A percentile compares a stretch with the other conserved stretches of the same genome.
Evolutionary conservation across 1,140 invertebrate species (phyloP).

Genomic region (Drosophila parabipectinata): DNA sequence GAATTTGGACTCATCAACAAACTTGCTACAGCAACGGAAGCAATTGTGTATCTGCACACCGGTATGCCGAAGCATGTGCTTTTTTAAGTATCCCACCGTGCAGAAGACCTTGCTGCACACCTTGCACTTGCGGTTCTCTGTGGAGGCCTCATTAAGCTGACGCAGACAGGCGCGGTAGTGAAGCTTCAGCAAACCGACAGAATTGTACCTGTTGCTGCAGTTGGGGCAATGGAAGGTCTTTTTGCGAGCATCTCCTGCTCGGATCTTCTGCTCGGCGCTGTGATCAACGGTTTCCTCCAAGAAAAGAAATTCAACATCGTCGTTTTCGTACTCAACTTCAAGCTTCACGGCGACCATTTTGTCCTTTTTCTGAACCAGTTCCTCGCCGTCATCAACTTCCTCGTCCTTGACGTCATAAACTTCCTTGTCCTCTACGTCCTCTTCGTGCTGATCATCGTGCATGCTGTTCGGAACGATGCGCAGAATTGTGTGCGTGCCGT

Average conservation of each 20-base stretch:
- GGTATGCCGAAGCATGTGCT: constrained; percentile 80
- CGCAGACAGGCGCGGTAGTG: constrained; percentile 82
- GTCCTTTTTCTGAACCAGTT: constrained; percentile 20
- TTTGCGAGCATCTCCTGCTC: constrained; percentile 58
- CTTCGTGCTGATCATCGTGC: constrained; percentile 26
- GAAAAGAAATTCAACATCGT: constrained; percentile 49
- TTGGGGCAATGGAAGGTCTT: constrained; percentile 82
- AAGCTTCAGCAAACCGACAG: constrained; percentile 77
- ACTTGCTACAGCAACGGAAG: constrained; percentile 79
- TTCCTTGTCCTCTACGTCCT: constrained; percentile 26
- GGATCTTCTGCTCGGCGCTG: constrained; percentile 47
- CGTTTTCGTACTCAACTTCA: constrained; percentile 41
- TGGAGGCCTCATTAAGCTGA: constrained; percentile 63
- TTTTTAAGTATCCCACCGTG: constrained; percentile 77
- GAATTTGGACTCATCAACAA: constrained; percentile 74
- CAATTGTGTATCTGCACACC: constrained; percentile 76
- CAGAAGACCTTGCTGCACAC: constrained; percentile 82
- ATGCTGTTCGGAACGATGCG: constrained; percentile 67
- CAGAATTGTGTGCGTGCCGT: constrained; percentile 79
- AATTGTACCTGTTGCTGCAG: constrained; percentile 81
- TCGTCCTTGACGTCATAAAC: constrained; percentile 23
- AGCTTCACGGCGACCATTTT: constrained; percentile 60
- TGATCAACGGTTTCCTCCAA: constrained; percentile 67
- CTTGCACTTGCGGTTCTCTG: constrained; percentile 76
- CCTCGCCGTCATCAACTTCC: constrained; percentile 22